phyloP scores from a whole-genome alignment of 2,797 vertebrate species.

The Halcyon badia region DNA sequence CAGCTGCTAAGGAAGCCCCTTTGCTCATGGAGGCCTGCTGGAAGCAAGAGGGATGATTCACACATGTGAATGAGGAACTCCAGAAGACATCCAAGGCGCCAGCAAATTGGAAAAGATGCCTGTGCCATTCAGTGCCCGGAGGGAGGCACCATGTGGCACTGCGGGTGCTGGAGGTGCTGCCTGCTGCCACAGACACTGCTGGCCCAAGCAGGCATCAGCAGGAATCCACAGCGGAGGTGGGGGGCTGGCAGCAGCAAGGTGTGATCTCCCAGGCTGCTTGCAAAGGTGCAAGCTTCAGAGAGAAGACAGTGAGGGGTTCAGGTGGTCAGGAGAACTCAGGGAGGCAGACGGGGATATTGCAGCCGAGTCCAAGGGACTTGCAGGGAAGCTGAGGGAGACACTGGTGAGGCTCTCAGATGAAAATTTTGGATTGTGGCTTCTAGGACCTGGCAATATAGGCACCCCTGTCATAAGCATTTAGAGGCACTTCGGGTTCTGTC shows the following conservation, averaged over 20 bases:
- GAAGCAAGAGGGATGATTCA: not conserved
- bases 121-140: accelerated
- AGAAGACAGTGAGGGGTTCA: not conserved
- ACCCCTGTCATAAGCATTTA: slow-evolving; percentile 53
- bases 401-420: not conserved
- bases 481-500: slow-evolving; percentile 42
- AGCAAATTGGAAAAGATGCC: not conserved
- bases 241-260: not conserved
- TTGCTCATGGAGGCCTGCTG: not conserved
- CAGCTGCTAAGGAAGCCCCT: not conserved
- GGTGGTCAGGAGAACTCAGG: not conserved
- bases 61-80: accelerated
- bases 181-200: not conserved
- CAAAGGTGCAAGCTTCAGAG: not conserved
- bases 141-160: not conserved
- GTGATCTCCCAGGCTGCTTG: not conserved
- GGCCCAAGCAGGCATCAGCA: not conserved
- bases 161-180: not conserved
- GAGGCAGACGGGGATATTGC: not conserved
- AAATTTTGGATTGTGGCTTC: not conserved
- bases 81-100: not conserved
- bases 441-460: slow-evolving; percentile 11
- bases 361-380: accelerated
- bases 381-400: not conserved
- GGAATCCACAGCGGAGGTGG: not conserved